Evolutionary conservation across 2,797 vertebrate genomes (phyloP).

Genomic region (Protosalanx chinensis): DNA sequence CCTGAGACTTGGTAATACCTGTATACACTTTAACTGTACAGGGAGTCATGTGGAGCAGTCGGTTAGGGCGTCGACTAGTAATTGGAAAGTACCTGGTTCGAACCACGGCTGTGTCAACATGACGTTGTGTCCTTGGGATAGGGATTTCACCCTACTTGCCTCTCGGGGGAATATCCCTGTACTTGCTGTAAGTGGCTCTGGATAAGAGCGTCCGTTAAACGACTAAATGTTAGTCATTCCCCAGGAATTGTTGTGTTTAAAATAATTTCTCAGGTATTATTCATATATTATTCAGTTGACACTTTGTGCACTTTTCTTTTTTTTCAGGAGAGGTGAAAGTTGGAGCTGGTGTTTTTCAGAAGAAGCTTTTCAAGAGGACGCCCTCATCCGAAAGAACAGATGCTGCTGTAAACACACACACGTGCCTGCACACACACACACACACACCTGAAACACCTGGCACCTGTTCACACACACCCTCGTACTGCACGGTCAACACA

Average conservation of each 20-base stretch:
- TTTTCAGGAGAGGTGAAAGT: too few species aligned
- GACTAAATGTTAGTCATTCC: neutral
- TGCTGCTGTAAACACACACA: neutral
- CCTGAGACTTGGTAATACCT: neutral
- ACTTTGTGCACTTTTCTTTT: neutral
- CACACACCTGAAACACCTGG: slow-evolving; percentile 6
- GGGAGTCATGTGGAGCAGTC: too few species aligned
- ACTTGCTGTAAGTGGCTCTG: too few species aligned
- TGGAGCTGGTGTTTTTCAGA: neutral
- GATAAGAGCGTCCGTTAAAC: too few species aligned
- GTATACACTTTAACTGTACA: neutral
- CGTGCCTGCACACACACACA: slow-evolving; percentile 2
- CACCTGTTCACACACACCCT: neutral
- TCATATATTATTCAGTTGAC: neutral
- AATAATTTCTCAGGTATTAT: neutral
- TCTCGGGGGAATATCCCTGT: too few species aligned
- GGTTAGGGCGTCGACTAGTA: too few species aligned
- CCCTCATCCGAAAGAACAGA: too few species aligned
- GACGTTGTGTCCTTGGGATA: too few species aligned
- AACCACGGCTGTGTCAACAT: too few species aligned
- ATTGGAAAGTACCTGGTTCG: too few species aligned
- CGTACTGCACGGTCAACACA: neutral
- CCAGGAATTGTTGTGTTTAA: neutral
- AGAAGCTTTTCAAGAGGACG: too few species aligned
- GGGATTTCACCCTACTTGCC: too few species aligned